Conservation (phyloP, 2,888 invertebrate genomes). For the Lottia gigantea region DNA sequence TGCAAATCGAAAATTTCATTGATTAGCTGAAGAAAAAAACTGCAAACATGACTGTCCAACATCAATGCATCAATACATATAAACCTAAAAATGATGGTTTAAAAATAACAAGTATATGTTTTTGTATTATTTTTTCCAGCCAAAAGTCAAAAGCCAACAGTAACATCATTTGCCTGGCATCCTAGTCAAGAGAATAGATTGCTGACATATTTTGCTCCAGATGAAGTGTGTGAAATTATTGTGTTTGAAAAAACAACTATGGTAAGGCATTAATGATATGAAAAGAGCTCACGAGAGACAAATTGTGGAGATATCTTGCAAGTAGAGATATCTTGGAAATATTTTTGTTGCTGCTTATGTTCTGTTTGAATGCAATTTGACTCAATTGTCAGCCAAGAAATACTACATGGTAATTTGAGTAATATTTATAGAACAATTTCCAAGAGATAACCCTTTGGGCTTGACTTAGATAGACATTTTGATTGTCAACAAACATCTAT, state of each 20-base stretch:
- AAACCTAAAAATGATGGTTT: neutral
- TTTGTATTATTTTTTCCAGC: conserved; percentile 38
- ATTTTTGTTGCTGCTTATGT: neutral
- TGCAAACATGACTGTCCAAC: too few species aligned
- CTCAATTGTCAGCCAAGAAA: too few species aligned
- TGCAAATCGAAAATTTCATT: too few species aligned
- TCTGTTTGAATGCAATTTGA: neutral
- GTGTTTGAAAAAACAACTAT: conserved; percentile 86
- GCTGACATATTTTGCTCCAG: conserved; percentile 76
- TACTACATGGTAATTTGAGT: too few species aligned
- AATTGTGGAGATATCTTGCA: too few species aligned
- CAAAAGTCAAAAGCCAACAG: conserved; percentile 45
- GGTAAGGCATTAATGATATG: conserved; percentile 41
- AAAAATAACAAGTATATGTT: neutral
- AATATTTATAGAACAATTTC: too few species aligned
- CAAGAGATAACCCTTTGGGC: too few species aligned
- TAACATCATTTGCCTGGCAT: conserved; percentile 90
- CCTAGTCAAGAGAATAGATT: conserved; percentile 82
- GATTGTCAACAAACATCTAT: too few species aligned
- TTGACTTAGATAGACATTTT: too few species aligned
- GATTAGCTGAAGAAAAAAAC: too few species aligned
- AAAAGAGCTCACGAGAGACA: neutral
- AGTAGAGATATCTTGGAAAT: too few species aligned
- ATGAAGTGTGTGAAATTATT: conserved; percentile 78
- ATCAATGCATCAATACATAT: neutral